These are phyloP conservation scores for Ceramica pisi DNA, from an alignment of 2,888 invertebrate species.

Conservation along the genomic window DNA sequence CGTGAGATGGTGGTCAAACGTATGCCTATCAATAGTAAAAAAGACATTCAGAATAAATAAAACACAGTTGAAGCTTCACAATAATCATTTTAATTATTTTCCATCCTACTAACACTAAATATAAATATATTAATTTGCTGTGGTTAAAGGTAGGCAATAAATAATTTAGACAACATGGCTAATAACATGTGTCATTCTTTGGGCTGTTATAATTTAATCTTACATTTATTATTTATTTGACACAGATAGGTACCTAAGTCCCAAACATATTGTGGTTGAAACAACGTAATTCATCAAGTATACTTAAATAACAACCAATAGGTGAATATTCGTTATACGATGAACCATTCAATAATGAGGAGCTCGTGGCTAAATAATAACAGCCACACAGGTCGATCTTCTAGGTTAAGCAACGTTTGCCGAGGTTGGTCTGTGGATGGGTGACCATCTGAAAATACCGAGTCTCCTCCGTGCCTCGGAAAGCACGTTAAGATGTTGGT, in stretches of 20 bases:
- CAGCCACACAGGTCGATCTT: too few relatives aligned
- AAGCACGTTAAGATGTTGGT: too few relatives aligned
- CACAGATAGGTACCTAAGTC: background rate
- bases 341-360: too few relatives aligned
- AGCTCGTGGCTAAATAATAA: too few relatives aligned
- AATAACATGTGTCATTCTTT: conserved; percentile 45
- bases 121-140: conserved; percentile 38
- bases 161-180: conserved; percentile 45
- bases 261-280: too few relatives aligned
- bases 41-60: conserved; percentile 9
- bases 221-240: conserved; percentile 19
- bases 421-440: too few relatives aligned
- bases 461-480: too few relatives aligned
- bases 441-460: too few relatives aligned
- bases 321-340: background rate
- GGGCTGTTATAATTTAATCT: conserved; percentile 29
- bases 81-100: conserved; percentile 13
- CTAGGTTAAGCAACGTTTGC: too few relatives aligned
- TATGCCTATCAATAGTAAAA: too few relatives aligned
- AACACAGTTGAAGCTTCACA: conserved; percentile 12
- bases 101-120: conserved; percentile 18
- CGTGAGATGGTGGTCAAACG: too few relatives aligned
- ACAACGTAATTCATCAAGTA: background rate
- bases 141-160: conserved; percentile 31
- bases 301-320: background rate